Conservation (phyloP, 2,888 invertebrate genomes). For the Aphelenchoides bicaudatus region DNA sequence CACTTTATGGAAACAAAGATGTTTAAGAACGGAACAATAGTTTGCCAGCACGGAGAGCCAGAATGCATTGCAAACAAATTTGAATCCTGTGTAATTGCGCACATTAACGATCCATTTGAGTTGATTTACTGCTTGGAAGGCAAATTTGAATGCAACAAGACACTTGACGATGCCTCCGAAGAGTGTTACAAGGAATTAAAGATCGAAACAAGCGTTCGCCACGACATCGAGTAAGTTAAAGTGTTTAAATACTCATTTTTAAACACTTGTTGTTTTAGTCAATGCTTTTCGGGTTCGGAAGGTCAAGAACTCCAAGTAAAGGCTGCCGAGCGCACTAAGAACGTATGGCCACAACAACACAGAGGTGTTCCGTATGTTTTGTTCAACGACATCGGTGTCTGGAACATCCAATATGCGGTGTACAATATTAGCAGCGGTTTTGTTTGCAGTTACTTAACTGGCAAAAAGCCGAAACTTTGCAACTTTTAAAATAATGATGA, state of each 20-base stretch:
- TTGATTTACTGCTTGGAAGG: conserved; percentile 42
- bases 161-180: conserved; percentile 39
- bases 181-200: conserved; percentile 40
- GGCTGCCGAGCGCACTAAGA: conserved; percentile 40
- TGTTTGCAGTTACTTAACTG: conserved; percentile 23
- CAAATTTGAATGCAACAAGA: conserved; percentile 28
- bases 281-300: conserved; percentile 31
- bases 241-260: not conserved
- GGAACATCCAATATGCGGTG: too few relatives aligned
- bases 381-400: conserved; percentile 47
- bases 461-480: conserved; percentile 17
- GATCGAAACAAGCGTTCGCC: too few relatives aligned
- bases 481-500: too few relatives aligned
- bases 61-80: conserved; percentile 50
- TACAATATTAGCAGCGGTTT: too few relatives aligned
- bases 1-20: too few relatives aligned
- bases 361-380: conserved; percentile 52
- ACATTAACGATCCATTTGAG: conserved; percentile 37
- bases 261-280: conserved; percentile 19
- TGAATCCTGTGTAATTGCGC: conserved; percentile 42
- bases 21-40: conserved; percentile 46
- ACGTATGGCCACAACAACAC: conserved; percentile 42
- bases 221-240: too few relatives aligned
- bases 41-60: conserved; percentile 51
- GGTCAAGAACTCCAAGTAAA: conserved; percentile 41